Evolutionary conservation across 2,888 invertebrate genomes (phyloP).

Genomic region (Adineta ricciae): DNA sequence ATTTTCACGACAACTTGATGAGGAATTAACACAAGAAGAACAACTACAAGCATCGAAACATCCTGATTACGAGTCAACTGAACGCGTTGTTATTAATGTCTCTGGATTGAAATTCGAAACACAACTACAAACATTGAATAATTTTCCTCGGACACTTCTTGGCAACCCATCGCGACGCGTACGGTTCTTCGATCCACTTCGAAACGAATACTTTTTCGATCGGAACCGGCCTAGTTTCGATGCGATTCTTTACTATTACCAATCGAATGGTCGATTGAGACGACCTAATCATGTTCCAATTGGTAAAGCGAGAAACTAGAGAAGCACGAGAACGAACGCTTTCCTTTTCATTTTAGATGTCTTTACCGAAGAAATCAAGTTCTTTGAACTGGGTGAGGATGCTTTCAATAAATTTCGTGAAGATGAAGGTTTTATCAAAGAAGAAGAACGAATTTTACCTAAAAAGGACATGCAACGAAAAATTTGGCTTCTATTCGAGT

Average conservation of each 20-base stretch:
- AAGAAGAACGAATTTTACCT: slow-evolving; percentile 93
- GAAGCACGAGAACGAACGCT: too few species aligned
- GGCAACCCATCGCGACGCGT: slow-evolving; percentile 69
- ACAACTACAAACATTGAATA: slow-evolving; percentile 89
- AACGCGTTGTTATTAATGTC: slow-evolving; percentile 50
- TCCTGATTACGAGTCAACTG: slow-evolving; percentile 35
- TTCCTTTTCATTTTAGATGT: slow-evolving; percentile 60
- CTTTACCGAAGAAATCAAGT: slow-evolving; percentile 97
- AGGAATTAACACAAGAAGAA: not conserved
- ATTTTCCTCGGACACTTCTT: slow-evolving; percentile 94
- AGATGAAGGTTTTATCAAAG: slow-evolving; percentile 94
- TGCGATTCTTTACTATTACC: slow-evolving; percentile 97
- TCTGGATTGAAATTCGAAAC: slow-evolving; percentile 97
- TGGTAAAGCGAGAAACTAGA: slow-evolving; percentile 24
- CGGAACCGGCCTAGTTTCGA: slow-evolving; percentile 97
- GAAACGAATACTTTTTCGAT: slow-evolving; percentile 99
- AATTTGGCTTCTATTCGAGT: slow-evolving; percentile 97
- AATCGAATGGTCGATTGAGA: slow-evolving; percentile 80
- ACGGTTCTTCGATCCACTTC: slow-evolving; percentile 88
- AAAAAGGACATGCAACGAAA: slow-evolving; percentile 91
- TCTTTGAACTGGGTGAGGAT: slow-evolving; percentile 95
- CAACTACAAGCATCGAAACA: not conserved
- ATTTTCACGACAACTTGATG: not conserved
- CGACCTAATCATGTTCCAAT: slow-evolving; percentile 91
- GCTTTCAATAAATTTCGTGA: slow-evolving; percentile 59